Percentiles rank a stretch among this genome's conserved stretches.
These are phyloP conservation scores for Nannospalax galili DNA, from an alignment of 2,113 vertebrate species.

Conservation along the genomic window DNA sequence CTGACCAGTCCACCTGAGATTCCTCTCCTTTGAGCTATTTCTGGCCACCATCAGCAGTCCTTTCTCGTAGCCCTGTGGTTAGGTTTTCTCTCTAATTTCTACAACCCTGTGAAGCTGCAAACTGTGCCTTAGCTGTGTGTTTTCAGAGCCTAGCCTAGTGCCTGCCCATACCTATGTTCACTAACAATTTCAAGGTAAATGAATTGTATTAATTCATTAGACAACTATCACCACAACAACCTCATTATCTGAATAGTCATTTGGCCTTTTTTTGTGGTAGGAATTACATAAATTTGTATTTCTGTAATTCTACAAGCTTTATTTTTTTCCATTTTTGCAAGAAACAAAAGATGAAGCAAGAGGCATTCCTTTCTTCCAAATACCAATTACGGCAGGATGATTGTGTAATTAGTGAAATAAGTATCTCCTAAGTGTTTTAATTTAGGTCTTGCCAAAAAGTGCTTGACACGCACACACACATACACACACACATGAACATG, in stretches of 20 bases:
- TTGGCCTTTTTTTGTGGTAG: conserved; percentile 22
- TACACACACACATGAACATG: not conserved
- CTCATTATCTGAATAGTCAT: conserved; percentile 39
- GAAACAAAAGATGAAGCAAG: conserved; percentile 48
- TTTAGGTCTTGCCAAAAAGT: conserved; percentile 50
- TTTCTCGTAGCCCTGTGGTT: not conserved
- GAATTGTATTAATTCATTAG: conserved; percentile 61
- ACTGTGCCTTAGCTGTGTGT: not conserved
- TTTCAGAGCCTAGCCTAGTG: not conserved
- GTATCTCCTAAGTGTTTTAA: conserved; percentile 28
- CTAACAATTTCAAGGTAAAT: conserved; percentile 44
- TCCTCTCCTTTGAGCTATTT: not conserved
- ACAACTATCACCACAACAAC: conserved; percentile 43
- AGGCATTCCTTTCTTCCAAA: conserved; percentile 45
- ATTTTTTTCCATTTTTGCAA: conserved; percentile 57
- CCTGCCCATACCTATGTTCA: not conserved
- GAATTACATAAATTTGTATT: conserved; percentile 44
- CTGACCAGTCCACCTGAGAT: not conserved
- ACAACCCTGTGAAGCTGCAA: not conserved
- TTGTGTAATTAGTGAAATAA: conserved; percentile 48
- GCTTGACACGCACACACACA: not conserved
- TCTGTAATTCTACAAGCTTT: conserved; percentile 45
- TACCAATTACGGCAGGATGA: conserved; percentile 30
- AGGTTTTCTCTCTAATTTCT: not conserved
- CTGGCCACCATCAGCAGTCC: not conserved